Conservation (phyloP, 2,113 vertebrate species). For the Zapus hudsonius region DNA sequence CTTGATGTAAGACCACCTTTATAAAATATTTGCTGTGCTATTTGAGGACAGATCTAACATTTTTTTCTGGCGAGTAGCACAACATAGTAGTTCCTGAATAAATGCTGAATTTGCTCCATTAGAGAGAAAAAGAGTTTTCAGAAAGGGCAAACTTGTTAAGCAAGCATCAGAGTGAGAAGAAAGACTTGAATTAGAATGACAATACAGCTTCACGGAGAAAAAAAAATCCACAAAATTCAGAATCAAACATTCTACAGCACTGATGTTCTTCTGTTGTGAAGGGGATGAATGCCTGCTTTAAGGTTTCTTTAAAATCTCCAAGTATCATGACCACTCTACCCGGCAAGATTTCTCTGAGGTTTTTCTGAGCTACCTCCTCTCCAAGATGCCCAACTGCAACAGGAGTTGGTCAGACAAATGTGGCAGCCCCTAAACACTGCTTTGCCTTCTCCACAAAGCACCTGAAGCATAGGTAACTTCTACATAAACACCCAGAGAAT, state of each 20-base stretch:
- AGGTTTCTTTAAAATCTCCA: background rate
- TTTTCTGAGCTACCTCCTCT: background rate
- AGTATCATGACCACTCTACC: background rate
- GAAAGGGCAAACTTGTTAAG: slow-evolving; percentile 12
- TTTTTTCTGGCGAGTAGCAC: slow-evolving; percentile 14
- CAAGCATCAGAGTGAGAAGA: background rate
- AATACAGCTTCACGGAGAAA: background rate
- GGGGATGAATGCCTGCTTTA: background rate
- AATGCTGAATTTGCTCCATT: slow-evolving; percentile 28
- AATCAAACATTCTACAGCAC: background rate
- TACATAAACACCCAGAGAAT: background rate
- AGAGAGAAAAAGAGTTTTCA: slow-evolving; percentile 24
- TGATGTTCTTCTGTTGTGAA: background rate
- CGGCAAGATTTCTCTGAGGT: background rate
- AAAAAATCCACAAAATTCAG: background rate
- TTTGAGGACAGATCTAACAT: background rate
- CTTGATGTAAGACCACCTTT: background rate
- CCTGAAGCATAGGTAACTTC: background rate
- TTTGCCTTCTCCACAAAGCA: background rate
- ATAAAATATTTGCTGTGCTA: slow-evolving; percentile 45
- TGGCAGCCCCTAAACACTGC: background rate
- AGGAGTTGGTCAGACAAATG: background rate
- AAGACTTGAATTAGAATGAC: slow-evolving; percentile 42
- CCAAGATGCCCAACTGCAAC: background rate
- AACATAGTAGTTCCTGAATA: background rate